A percentile compares a stretch with the other conserved stretches of the same genome.
Evolutionary conservation across 2,888 invertebrate genomes (phyloP).

Genomic region (Lochmaea crataegi): DNA sequence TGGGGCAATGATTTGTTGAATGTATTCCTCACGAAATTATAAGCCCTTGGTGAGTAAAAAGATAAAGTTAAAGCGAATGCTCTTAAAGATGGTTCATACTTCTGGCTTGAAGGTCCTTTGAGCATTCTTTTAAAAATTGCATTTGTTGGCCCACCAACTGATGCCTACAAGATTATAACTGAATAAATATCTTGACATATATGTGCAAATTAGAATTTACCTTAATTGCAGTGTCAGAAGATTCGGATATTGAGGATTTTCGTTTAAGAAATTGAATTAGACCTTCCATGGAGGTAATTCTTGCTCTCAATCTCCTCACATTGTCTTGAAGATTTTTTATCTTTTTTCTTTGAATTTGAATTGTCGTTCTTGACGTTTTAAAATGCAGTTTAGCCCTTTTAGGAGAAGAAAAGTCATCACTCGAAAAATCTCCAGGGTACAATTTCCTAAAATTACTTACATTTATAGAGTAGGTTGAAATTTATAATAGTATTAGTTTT

Average conservation of each 20-base stretch:
- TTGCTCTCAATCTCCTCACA: conserved; percentile 21
- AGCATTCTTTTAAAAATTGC: not conserved
- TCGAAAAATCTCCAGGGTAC: conserved; percentile 26
- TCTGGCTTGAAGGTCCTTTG: conserved; percentile 26
- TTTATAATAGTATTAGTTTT: too few species aligned
- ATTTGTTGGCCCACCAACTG: conserved; percentile 2
- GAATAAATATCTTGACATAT: too few species aligned
- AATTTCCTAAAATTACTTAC: too few species aligned
- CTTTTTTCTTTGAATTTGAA: too few species aligned
- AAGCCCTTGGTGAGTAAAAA: conserved; percentile 38
- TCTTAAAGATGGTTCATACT: conserved; percentile 25
- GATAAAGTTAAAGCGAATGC: conserved; percentile 28
- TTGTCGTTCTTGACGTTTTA: conserved; percentile 11
- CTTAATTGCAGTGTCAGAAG: too few species aligned
- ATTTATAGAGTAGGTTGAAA: too few species aligned
- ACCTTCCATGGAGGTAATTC: not conserved
- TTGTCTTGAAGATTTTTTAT: not conserved
- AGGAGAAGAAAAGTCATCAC: conserved; percentile 38
- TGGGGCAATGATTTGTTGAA: conserved; percentile 28
- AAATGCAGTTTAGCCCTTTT: conserved; percentile 30
- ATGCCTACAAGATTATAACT: too few species aligned
- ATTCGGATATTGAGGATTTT: too few species aligned
- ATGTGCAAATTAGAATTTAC: too few species aligned
- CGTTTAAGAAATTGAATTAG: too few species aligned
- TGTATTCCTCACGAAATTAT: conserved; percentile 29